Base-by-base conservation (phyloP, 2,797 vertebrate species). In the Sebastes taczanowskii region DNA sequence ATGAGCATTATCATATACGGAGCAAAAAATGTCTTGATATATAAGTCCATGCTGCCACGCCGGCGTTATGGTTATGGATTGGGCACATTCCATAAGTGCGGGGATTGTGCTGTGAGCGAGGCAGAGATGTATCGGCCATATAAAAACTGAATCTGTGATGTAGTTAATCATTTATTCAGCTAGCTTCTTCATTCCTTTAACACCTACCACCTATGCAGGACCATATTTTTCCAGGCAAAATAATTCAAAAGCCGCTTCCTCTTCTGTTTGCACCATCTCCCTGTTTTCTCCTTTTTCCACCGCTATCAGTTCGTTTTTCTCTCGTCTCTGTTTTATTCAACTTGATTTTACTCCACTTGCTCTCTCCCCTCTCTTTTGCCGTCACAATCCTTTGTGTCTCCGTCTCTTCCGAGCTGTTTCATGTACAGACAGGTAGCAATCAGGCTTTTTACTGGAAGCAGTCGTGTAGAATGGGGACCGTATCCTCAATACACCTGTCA, bases 61-160 rank as follows among this genome's bases (percentile, higher is more conserved):
- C 49, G 27, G 82, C 73, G 49, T 93, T 94, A 94, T 94, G 91
- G 92, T 94, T 95, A 94, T 94, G 91, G 92, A 95, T 94, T 94
- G 82, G 90, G 81, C 90, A 79, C 82, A 82, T 92, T 93, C 84
- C 88, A 90, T 92, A 92, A 93, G 85, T 84, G 91, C 83, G 71
- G 3, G 81, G 84, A 77, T 77, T 80, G 87, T 80, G 87, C 88
- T 91, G 68, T 74, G 89, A 88, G 90, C 52, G 62, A 86, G 93
- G 91, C 93, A 94, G 87, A 93, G 93, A 94, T 93, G 90, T 91
- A 94, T 94, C 67, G 86, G 82, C 69, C 55, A 35, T 90, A 92
- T 94, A 92, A 93, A 95, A 94, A 83, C 79, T 66, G 88, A 80
- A 64, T 85, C 89, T 85, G 87, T 88, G 88, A 88, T 88, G 86